A percentile compares a stretch with the other conserved stretches of the same genome.
Conservation (phyloP, 2,113 vertebrate genomes). For the Trematocara zebra region DNA sequence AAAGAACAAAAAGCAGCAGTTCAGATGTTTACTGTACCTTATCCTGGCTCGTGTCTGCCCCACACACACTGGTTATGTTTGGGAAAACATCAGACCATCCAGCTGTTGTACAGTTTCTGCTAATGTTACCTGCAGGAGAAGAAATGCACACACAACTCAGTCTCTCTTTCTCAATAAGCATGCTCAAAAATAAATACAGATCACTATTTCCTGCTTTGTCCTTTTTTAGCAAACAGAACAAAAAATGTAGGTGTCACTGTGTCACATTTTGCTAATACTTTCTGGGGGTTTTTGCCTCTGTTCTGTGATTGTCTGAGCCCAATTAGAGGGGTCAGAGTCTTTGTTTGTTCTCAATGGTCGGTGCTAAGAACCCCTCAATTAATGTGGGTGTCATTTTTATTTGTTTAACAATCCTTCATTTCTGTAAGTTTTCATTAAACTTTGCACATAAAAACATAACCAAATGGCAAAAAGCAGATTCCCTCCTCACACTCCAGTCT, state of each 20-base stretch:
- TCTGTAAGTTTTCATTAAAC: neutral
- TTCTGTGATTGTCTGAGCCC: neutral
- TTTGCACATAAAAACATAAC: neutral
- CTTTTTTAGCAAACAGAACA: rapidly evolving
- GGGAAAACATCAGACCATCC: constrained; percentile 87
- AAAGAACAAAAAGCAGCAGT: neutral
- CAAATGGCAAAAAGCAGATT: neutral
- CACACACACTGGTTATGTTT: constrained; percentile 78
- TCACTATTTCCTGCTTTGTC: neutral
- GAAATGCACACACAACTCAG: neutral
- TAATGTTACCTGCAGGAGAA: constrained; percentile 81
- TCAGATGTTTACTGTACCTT: constrained; percentile 34
- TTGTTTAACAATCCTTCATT: neutral
- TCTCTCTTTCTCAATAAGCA: neutral
- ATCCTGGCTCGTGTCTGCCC: constrained; percentile 59
- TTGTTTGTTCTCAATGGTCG: neutral
- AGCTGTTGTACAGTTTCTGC: constrained; percentile 81
- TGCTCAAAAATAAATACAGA: neutral
- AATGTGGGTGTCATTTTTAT: rapidly evolving
- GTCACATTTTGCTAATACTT: rapidly evolving
- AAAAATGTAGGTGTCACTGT: rapidly evolving
- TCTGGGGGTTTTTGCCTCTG: rapidly evolving
- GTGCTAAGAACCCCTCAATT: rapidly evolving
- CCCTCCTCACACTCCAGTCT: neutral
- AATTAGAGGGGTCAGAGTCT: neutral